Percentiles rank a stretch among this genome's conserved stretches.
Conservation (phyloP, 2,113 vertebrate genomes). For the Monopterus albus region DNA sequence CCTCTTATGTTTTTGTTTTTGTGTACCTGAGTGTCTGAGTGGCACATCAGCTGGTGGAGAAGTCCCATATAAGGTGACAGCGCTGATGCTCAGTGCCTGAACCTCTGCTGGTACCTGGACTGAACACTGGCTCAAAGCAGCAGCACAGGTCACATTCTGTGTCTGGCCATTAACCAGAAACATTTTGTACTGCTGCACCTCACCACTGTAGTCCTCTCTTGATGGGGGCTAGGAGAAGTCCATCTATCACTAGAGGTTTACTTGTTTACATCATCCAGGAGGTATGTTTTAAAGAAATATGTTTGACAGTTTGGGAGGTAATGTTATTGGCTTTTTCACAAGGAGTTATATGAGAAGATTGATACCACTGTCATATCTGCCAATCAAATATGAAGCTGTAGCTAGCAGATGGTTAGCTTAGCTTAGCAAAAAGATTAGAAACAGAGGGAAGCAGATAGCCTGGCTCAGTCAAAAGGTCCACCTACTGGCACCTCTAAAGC, state of each 20-base stretch:
- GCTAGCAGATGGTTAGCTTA: no score
- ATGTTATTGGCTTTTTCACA: no score
- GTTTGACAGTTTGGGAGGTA: not conserved
- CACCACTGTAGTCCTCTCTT: constrained; percentile 62
- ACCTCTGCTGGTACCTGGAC: constrained; percentile 54
- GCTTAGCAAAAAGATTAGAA: no score
- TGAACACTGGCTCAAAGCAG: constrained; percentile 31
- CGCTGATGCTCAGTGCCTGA: constrained; percentile 59
- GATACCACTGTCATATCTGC: no score
- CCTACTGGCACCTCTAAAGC: not conserved
- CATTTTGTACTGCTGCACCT: constrained; percentile 63
- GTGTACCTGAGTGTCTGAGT: constrained; percentile 72
- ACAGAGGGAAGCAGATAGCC: no score
- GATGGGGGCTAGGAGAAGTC: constrained; percentile 57
- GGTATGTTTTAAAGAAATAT: not conserved
- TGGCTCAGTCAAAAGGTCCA: no score
- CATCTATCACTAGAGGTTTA: not conserved
- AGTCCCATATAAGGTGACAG: constrained; percentile 70
- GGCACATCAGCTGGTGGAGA: constrained; percentile 72
- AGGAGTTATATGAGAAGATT: no score
- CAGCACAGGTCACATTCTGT: constrained; percentile 33
- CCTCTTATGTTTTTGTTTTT: not conserved
- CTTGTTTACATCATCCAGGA: not conserved
- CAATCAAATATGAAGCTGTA: no score
- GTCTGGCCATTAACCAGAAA: constrained; percentile 30